Base-by-base conservation (phyloP, 1,140 invertebrate species). In the Papilio xuthus region DNA sequence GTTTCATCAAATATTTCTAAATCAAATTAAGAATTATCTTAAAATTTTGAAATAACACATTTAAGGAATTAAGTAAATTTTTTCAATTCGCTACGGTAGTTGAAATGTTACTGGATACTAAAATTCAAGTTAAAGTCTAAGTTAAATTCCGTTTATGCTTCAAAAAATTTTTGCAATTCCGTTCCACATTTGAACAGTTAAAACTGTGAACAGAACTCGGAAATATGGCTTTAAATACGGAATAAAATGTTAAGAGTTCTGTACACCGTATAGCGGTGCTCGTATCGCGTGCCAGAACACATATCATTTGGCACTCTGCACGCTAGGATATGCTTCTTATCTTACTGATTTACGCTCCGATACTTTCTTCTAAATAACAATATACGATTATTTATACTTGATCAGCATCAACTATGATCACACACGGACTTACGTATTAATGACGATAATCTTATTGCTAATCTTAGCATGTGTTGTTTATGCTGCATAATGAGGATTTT, bases 281-380 rank as follows among this genome's bases (percentile, higher is more conserved):
- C 73, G 79, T 78, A 41, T 83, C 84, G 82, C 84, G 81, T 85
- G 84, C 78, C 74, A 67, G n/a, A 60, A 42, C 79, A 80, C 83
- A 82, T 78, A 79, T 80, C 81, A 80, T 81, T 82, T 84, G 80
- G 84, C 86, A 90, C 88, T 84, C 82, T 84, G 85, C 90, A 91
- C 88, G 87, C 87, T 85, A 87, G 78, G 84, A 86, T 77, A 80
- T 76, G 82, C 85, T 86, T 85, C 70, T 77, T 84, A 85, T 83
- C 41, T 76, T 80, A 83, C 77, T 77, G 70, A 80, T 81, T 81
- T 79, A 79, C 80, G 76, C 73, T 82, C 79, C 78, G 80, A 83
- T 70, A 81, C 72, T 78, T 78, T 79, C 69, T 75, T 79, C 75
- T 70, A 78, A 81, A 78, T 50, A 79, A 78, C 67, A 81, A 67